Conservation (phyloP, 2,113 vertebrate genomes). For the Speoplatyrhinus poulsoni region DNA sequence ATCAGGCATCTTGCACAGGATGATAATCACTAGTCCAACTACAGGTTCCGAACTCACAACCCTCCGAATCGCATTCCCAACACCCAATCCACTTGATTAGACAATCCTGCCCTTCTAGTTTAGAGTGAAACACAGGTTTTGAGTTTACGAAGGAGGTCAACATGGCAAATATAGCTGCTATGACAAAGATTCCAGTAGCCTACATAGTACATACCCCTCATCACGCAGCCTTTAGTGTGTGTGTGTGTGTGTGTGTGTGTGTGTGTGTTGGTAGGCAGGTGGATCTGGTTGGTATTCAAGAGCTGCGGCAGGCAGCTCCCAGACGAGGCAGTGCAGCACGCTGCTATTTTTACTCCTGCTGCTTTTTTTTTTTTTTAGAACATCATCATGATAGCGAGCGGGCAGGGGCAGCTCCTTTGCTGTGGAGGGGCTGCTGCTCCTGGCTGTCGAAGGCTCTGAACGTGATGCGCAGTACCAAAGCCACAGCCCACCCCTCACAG, state of each 20-base stretch:
- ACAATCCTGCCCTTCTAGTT: too few species aligned
- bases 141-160: too few species aligned
- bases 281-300: conserved; percentile 90
- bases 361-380: conserved; percentile 86
- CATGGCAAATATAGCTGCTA: too few species aligned
- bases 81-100: too few species aligned
- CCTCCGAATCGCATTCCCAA: too few species aligned
- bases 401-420: conserved; percentile 68
- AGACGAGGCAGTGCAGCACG: conserved; percentile 88
- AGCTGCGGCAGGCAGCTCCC: conserved; percentile 81
- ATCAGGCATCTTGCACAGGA: too few species aligned
- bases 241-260: conserved; percentile 15
- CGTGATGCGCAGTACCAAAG: conserved; percentile 54
- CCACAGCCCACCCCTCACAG: conserved; percentile 50
- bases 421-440: conserved; percentile 50
- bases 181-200: not conserved
- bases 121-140: too few species aligned
- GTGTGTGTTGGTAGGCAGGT: conserved; percentile 36
- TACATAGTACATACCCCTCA: too few species aligned
- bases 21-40: too few species aligned
- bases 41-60: too few species aligned
- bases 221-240: not conserved
- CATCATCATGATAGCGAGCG: conserved; percentile 86
- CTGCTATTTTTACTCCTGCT: conserved; percentile 93
- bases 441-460: conserved; percentile 80